Evolutionary conservation across 2,888 invertebrate genomes (phyloP).

Genomic region (Eulithis testata): DNA sequence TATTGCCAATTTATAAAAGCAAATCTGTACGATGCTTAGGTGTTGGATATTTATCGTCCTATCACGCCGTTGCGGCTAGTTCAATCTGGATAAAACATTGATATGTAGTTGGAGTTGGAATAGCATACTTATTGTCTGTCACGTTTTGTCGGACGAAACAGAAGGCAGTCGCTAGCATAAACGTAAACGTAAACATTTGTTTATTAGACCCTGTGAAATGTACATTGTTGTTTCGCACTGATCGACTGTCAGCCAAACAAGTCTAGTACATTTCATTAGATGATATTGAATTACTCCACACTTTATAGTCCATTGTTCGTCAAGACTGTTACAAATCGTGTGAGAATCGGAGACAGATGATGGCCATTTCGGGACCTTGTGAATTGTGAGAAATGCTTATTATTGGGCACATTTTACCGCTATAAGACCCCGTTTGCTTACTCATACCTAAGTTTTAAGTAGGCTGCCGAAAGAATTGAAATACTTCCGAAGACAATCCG

Average conservation of each 20-base stretch:
- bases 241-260: slow-evolving; percentile 32
- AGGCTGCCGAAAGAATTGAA: slow-evolving; percentile 32
- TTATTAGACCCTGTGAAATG: slow-evolving; percentile 15
- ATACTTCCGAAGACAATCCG: slow-evolving; percentile 36
- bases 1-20: too few species aligned
- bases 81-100: too few species aligned
- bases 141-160: too few species aligned
- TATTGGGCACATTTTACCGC: slow-evolving; percentile 49
- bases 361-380: slow-evolving; percentile 50
- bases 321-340: slow-evolving; percentile 43
- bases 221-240: slow-evolving; percentile 25
- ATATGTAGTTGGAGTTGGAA: too few species aligned
- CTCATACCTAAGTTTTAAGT: slow-evolving; percentile 33
- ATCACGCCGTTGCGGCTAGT: too few species aligned
- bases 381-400: slow-evolving; percentile 54
- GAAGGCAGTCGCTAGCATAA: not conserved
- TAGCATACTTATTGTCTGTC: too few species aligned
- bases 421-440: slow-evolving; percentile 44
- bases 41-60: too few species aligned
- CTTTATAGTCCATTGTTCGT: slow-evolving; percentile 67
- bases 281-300: slow-evolving; percentile 62
- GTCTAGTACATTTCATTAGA: slow-evolving; percentile 56
- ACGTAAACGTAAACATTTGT: not conserved
- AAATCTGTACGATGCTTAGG: too few species aligned
- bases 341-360: slow-evolving; percentile 50